Evolutionary conservation across 2,797 vertebrate species (phyloP).

Genomic region (Scolopax rusticola): DNA sequence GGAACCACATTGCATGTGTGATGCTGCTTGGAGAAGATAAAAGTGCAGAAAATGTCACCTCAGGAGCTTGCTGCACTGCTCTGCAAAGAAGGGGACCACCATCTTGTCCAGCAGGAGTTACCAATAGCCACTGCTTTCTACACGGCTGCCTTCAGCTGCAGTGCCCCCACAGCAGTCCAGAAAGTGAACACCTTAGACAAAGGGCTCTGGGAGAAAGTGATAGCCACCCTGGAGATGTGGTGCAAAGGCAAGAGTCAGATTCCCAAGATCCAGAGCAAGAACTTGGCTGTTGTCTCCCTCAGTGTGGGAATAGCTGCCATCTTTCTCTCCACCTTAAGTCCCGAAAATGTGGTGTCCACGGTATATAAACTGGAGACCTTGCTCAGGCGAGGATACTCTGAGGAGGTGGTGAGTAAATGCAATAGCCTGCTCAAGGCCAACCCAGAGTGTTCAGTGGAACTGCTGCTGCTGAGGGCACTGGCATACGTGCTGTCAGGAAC

Average conservation of each 20-base stretch:
- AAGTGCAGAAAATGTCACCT: constrained; percentile 60
- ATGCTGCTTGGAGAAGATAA: background rate
- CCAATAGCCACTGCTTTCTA: constrained; percentile 84
- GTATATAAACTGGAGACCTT: constrained; percentile 88
- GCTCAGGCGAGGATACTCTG: constrained; percentile 72
- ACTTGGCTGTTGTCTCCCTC: constrained; percentile 68
- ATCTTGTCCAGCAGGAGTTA: constrained; percentile 77
- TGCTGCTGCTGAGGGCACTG: constrained; percentile 86
- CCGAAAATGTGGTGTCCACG: constrained; percentile 82
- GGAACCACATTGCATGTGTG: rapidly evolving
- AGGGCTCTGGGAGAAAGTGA: constrained; percentile 55
- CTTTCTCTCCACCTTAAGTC: constrained; percentile 88
- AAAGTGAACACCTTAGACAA: constrained; percentile 79
- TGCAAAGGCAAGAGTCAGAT: constrained; percentile 76
- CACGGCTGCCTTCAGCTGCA: constrained; percentile 87
- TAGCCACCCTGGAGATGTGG: constrained; percentile 86
- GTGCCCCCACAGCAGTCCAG: constrained; percentile 78
- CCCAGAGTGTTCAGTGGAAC: constrained; percentile 43
- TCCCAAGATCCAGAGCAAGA: constrained; percentile 72
- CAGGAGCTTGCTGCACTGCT: constrained; percentile 75
- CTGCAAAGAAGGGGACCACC: constrained; percentile 84
- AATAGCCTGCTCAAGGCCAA: constrained; percentile 74
- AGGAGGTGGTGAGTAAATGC: constrained; percentile 84
- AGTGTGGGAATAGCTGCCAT: constrained; percentile 84
- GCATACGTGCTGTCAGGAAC: constrained; percentile 83